These are phyloP conservation scores for Aphelenchoides bicaudatus DNA, from an alignment of 2,888 invertebrate species.

Conservation along the genomic window DNA sequence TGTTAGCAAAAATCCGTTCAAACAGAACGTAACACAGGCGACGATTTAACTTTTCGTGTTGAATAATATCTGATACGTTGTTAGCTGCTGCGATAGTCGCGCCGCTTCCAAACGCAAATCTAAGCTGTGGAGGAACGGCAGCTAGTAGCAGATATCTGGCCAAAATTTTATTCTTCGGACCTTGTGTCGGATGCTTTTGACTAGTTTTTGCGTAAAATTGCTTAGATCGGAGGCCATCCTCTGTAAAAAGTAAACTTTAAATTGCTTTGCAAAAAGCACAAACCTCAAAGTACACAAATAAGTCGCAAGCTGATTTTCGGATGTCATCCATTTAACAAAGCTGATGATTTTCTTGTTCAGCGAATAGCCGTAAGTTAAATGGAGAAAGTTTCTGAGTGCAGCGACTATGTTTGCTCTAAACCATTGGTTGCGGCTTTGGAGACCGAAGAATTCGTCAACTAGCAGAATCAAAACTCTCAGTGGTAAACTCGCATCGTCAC, in stretches of 20 bases:
- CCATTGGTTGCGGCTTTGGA: slow-evolving; percentile 78
- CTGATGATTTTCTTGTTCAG: slow-evolving; percentile 82
- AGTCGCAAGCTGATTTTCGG: slow-evolving; percentile 77
- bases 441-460: slow-evolving; percentile 80
- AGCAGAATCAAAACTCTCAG: slow-evolving; percentile 74
- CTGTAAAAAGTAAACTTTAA: slow-evolving; percentile 10
- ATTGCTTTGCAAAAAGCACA: background rate
- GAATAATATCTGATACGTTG: slow-evolving; percentile 78
- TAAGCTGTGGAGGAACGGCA: slow-evolving; percentile 81
- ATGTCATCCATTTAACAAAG: slow-evolving; percentile 79
- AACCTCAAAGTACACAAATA: background rate
- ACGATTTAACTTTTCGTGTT: slow-evolving; percentile 78
- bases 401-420: slow-evolving; percentile 73
- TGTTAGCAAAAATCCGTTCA: slow-evolving; percentile 69
- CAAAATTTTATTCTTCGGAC: slow-evolving; percentile 66
- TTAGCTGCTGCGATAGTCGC: slow-evolving; percentile 44
- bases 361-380: slow-evolving; percentile 77
- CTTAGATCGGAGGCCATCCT: slow-evolving; percentile 19
- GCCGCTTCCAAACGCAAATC: slow-evolving; percentile 77
- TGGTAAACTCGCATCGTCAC: slow-evolving; percentile 66
- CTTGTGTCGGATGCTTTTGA: background rate
- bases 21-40: slow-evolving; percentile 77
- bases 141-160: slow-evolving; percentile 81
- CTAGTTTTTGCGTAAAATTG: background rate
- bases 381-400: slow-evolving; percentile 73